A percentile compares a stretch with the other conserved stretches of the same genome.
Conservation (phyloP, 1,140 invertebrate genomes). For the Zaprionus davidi region DNA sequence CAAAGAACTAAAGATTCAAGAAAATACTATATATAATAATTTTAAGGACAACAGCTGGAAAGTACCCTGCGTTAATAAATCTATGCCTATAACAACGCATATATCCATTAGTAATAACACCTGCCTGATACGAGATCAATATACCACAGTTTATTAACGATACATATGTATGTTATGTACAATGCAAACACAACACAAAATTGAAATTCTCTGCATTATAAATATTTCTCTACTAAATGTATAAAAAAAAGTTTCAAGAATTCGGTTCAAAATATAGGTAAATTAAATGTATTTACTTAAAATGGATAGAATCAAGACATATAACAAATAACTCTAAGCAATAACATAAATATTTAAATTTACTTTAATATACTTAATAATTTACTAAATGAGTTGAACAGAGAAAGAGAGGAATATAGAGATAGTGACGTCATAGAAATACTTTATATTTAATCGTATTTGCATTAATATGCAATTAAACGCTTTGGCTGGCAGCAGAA, state of each 20-base stretch:
- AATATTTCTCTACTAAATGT: too few relatives aligned
- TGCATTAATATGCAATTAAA: constrained; percentile 14
- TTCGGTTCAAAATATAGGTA: not conserved
- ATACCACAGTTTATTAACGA: too few relatives aligned
- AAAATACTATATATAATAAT: not conserved
- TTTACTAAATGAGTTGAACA: too few relatives aligned
- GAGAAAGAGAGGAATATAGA: constrained; percentile 10
- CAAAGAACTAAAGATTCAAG: constrained; percentile 10
- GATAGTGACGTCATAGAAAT: not conserved
- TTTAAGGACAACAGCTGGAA: not conserved
- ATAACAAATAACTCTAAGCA: not conserved
- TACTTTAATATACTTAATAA: not conserved
- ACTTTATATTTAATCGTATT: constrained; percentile 5
- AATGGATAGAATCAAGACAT: not conserved
- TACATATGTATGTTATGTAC: too few relatives aligned
- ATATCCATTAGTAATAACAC: too few relatives aligned
- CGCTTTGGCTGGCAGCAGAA: constrained; percentile 25
- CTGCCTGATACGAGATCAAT: too few relatives aligned
- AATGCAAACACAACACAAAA: too few relatives aligned
- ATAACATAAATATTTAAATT: not conserved
- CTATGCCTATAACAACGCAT: too few relatives aligned
- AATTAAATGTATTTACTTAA: not conserved
- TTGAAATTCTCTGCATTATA: too few relatives aligned
- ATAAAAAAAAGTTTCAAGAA: not conserved
- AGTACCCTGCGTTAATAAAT: not conserved